Evolutionary conservation across 2,797 vertebrate species (phyloP).

Genomic region (Podargus strigoides): DNA sequence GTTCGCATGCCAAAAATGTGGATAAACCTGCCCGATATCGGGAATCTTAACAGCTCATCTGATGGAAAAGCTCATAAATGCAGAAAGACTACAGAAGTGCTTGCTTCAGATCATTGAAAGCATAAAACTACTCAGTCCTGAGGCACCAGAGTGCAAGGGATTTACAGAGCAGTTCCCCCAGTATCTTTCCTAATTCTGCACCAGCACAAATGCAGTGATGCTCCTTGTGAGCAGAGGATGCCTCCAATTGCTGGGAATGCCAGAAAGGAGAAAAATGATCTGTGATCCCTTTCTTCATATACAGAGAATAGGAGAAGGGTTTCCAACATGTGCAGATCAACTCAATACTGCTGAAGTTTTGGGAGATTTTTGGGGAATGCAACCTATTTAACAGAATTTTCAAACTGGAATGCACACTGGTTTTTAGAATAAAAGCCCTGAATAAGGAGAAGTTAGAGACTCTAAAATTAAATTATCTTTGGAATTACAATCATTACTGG

Average conservation of each 20-base stretch:
- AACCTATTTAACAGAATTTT: neutral
- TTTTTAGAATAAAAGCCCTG: neutral
- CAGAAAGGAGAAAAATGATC: neutral
- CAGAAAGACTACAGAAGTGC: neutral
- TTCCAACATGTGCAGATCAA: neutral
- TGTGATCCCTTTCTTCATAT: neutral
- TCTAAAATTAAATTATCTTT: neutral
- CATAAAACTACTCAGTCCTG: neutral
- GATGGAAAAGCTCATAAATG: neutral
- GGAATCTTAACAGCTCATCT: fast-evolving
- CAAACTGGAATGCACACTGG: neutral
- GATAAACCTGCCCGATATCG: fast-evolving
- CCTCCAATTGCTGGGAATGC: fast-evolving
- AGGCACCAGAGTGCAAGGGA: neutral
- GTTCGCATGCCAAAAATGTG: fast-evolving
- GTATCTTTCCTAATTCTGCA: neutral
- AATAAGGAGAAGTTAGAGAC: neutral
- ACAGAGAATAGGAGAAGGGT: neutral
- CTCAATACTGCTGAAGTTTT: fast-evolving
- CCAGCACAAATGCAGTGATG: neutral
- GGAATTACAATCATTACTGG: neutral
- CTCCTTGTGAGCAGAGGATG: neutral
- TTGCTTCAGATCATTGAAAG: neutral
- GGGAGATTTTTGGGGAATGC: neutral
- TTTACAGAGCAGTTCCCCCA: neutral